Base-by-base conservation (phyloP, 2,888 invertebrate species). In the Oxystoma pomonae region DNA sequence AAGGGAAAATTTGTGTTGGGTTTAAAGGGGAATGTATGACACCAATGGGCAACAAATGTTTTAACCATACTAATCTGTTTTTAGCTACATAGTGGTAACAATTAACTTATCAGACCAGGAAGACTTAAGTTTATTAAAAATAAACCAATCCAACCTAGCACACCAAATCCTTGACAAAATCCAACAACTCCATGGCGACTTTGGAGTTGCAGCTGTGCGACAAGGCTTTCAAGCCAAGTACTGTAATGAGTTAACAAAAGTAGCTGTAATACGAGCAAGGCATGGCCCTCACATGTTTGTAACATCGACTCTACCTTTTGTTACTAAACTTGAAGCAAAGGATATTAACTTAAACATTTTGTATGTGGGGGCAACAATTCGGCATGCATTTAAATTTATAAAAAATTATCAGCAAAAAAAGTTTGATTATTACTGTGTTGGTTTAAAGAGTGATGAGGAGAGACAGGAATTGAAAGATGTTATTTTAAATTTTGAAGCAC, bases 211-310 rank as follows among this genome's bases (percentile, higher is more conserved):
- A 7, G 83, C 90, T 1, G 83, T 90, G 5, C 86, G 85, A 73
- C 81, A 86, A 62, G 92, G 91, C 20, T 89, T 92, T 72, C 81
- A 84, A 75, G 88, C 89, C 20, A 92, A 91, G 81, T 92, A 93
- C 80, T 90, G 90, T 74, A 92, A 92, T 79, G 84, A 87, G 69
- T 84, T 85, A 64, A 92, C 92, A 0, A 85, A 86, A 80, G 87
- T 92, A 70, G 90, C 90, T 0, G 83, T 93, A 35, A 82, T 93
- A 58, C 84, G 90, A 72, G 83, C 84, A 17, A 81, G 91, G 59
- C 92, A 91, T 76, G 90, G 90, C 0, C 90, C 92, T 1, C 91
- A 93, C 74, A 85, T 82, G 72, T 86, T 90, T 76, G 82, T 92
- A 0, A 82, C 88, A 0, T 89, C 88, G 73, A 81, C 84, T 65